Conservation (phyloP, 2,888 invertebrate species). For the Macrophya alboannulata region DNA sequence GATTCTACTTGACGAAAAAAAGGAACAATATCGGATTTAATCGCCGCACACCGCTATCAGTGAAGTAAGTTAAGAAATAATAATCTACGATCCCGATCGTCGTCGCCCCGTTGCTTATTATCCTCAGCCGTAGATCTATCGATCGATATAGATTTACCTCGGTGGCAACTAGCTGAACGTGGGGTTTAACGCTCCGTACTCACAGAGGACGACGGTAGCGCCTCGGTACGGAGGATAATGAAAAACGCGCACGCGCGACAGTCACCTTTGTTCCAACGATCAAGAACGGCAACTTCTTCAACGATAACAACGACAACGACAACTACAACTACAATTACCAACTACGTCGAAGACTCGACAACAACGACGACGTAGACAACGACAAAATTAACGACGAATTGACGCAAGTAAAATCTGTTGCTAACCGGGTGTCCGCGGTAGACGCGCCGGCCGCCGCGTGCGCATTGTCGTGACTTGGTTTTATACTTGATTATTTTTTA, state of each 20-base stretch:
- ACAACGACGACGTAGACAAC: not conserved
- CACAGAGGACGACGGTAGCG: conserved; percentile 40
- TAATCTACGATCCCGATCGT: conserved; percentile 9
- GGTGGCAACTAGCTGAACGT: not conserved
- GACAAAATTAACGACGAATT: conserved; percentile 8
- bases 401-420: conserved; percentile 75
- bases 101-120: not conserved
- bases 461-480: conserved; percentile 59
- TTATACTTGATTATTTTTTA: not conserved
- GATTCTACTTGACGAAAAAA: not conserved
- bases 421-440: conserved; percentile 71
- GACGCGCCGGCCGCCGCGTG: conserved; percentile 54
- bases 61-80: conserved; percentile 10
- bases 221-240: not conserved
- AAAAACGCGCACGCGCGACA: conserved; percentile 15
- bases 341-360: conserved; percentile 7
- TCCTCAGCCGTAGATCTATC: conserved; percentile 23
- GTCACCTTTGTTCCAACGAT: conserved; percentile 46
- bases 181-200: conserved; percentile 2
- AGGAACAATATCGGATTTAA: not conserved
- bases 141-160: conserved; percentile 33
- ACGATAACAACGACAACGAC: not conserved
- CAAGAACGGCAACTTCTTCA: not conserved
- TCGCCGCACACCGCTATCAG: not conserved
- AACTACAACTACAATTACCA: not conserved